Evolutionary conservation across 1,140 invertebrate species (phyloP).

Genomic region (Lutraria rhynchaena): DNA sequence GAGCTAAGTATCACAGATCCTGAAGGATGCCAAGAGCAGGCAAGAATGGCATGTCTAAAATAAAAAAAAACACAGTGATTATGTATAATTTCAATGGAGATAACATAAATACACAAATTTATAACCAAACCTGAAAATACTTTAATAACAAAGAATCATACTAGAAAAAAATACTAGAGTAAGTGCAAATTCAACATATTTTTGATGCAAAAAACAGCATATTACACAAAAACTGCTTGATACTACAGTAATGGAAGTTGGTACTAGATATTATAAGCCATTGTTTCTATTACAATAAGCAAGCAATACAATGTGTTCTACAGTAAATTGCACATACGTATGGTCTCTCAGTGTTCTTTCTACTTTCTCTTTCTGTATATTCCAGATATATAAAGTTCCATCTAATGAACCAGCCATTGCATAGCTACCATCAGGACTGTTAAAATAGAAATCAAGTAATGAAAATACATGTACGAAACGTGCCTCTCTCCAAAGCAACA

Average conservation of each 20-base stretch:
- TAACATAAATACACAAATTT: too few species aligned
- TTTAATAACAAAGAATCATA: too few species aligned
- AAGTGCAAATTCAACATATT: too few species aligned
- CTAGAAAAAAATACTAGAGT: too few species aligned
- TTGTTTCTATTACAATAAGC: neutral
- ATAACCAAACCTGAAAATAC: too few species aligned
- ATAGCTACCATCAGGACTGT: constrained; percentile 92
- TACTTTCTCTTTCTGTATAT: constrained; percentile 88
- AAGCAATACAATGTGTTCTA: neutral
- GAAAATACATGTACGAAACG: too few species aligned
- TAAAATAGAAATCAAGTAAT: too few species aligned
- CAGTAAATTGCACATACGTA: constrained; percentile 86
- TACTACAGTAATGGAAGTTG: too few species aligned
- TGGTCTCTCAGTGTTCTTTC: constrained; percentile 94
- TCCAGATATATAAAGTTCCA: constrained; percentile 96
- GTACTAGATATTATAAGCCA: neutral
- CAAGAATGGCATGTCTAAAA: constrained; percentile 91
- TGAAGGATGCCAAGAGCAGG: constrained; percentile 95
- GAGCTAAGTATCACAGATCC: constrained; percentile 93
- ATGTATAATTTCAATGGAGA: too few species aligned
- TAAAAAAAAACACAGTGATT: neutral
- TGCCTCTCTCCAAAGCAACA: too few species aligned
- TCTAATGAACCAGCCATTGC: constrained; percentile 95
- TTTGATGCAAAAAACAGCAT: too few species aligned
- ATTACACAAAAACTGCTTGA: too few species aligned